Evolutionary conservation across 1,140 invertebrate species (phyloP), one percentile per base, ranked within the genome.

Genomic region (Aplysia californica): DNA sequence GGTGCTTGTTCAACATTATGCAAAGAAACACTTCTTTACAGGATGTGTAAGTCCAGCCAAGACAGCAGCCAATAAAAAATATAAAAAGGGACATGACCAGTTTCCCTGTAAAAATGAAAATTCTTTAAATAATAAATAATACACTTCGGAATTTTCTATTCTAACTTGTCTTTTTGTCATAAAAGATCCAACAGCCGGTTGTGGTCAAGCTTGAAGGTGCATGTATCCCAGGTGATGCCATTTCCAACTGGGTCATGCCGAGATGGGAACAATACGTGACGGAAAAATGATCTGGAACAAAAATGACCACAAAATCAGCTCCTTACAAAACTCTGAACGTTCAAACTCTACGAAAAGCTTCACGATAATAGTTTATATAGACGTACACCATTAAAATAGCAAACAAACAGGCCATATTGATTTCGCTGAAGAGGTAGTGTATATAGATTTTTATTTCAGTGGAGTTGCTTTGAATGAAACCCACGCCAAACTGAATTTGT

Each of bases 251-350:
- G 96, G 29, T 90, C 91, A 89, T 97, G 96, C 36, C 87, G 89
- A 0, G 96, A 97, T 39, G 96, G 96, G 38, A 97, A 90, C 50
- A 97, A 75, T 39, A 97, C 90, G 84, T 95, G 92, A 79, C 93
- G 85, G 91, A 92, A 92, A 68, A 87, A 87, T 61, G 85, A 77
- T 70, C 86, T 86, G 76, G 41, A 78, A 84, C 61, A 65, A 56
- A 69, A 78, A 64, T 39, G 55, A 55, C 1, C 1, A 5, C 6
- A 18, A 61, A 58, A 41, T 15, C 15, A 35, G 15, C 4, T 33
- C 5, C 5, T 56, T 36, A 20, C 23, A 70, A 4, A 18, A 38
- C 5, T 29, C 1, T 58, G 15, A 38, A 33, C 29, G 66, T n/a
- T 35, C 66, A 15, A 29, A 23, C 68, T 4, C 2, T 4, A 55